Percentiles rank a stretch among this genome's conserved stretches.
Evolutionary conservation across 1,140 invertebrate species (phyloP).

Genomic region (Drosophila kohkoa): DNA sequence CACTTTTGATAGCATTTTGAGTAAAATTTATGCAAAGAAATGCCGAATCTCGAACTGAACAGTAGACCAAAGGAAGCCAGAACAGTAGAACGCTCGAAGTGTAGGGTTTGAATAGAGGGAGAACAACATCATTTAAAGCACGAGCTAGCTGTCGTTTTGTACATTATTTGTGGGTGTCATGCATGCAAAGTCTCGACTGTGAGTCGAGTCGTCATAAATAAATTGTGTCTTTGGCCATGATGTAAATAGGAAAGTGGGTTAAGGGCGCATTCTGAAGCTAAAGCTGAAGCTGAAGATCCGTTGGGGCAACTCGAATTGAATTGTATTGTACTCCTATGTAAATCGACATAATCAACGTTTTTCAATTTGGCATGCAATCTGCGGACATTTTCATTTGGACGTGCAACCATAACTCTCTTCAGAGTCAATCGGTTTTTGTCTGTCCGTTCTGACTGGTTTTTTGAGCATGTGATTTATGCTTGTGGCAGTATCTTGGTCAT

Average conservation of each 20-base stretch:
- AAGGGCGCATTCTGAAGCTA: conserved; percentile 53
- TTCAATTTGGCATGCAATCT: conserved; percentile 71
- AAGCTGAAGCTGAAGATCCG: conserved; percentile 7
- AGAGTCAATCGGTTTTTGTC: background rate
- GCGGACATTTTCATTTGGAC: conserved; percentile 63
- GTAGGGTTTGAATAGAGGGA: conserved; percentile 32
- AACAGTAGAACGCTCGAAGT: conserved; percentile 2
- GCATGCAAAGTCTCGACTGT: conserved; percentile 34
- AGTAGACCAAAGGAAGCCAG: background rate
- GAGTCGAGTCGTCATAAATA: conserved; percentile 66
- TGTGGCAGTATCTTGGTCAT: conserved; percentile 71
- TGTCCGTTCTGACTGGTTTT: conserved; percentile 21
- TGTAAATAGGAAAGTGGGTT: conserved; percentile 56
- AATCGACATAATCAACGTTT: conserved; percentile 80
- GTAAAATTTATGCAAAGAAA: conserved; percentile 70
- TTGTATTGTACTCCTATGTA: conserved; percentile 63
- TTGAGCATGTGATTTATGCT: conserved; percentile 69
- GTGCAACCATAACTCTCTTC: conserved; percentile 56
- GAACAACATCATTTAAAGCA: conserved; percentile 78
- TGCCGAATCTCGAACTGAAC: conserved; percentile 28
- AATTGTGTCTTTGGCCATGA: conserved; percentile 36
- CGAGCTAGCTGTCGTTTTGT: conserved; percentile 56
- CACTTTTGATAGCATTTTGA: conserved; percentile 74
- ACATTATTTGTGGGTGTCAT: conserved; percentile 71
- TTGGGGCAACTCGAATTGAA: conserved; percentile 55